These are phyloP conservation scores for Zaprionus camerounensis DNA, from an alignment of 1,140 invertebrate species.

Conservation along the genomic window DNA sequence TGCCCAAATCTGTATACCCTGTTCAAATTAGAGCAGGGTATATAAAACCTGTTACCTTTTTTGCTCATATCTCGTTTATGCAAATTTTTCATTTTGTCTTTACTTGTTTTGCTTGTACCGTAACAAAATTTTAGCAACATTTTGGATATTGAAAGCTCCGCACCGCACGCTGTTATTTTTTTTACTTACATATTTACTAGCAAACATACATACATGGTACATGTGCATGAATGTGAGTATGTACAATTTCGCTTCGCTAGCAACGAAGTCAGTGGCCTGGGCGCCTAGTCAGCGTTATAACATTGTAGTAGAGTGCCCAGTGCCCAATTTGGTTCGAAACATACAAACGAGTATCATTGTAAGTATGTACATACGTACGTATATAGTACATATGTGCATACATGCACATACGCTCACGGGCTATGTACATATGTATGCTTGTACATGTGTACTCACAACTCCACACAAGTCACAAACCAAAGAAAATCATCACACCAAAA, in stretches of 20 bases:
- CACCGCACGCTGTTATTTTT: not conserved
- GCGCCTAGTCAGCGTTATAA: conserved; percentile 5
- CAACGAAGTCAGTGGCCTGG: conserved; percentile 4
- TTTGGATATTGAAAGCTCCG: not conserved
- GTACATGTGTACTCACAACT: conserved; percentile 11
- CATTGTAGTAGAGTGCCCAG: conserved; percentile 6
- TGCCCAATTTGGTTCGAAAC: conserved; percentile 11
- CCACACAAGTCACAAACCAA: conserved; percentile 53
- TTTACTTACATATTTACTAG: not conserved
- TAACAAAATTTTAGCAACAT: conserved; percentile 4
- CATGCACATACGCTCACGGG: not conserved
- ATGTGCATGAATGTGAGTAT: not conserved
- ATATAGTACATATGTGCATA: conserved; percentile 1
- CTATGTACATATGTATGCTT: not conserved
- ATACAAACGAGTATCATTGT: conserved; percentile 4
- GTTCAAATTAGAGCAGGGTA: not conserved
- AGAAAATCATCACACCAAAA: conserved; percentile 54
- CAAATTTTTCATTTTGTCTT: not conserved
- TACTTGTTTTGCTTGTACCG: not conserved
- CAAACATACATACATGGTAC: not conserved
- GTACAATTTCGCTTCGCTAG: conserved; percentile 1
- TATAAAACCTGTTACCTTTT: not conserved
- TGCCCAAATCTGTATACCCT: no score
- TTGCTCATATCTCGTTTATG: not conserved
- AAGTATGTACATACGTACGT: conserved; percentile 2